Percentiles rank a stretch among this genome's conserved stretches.
These are phyloP conservation scores for Bursaphelenchus mucronatus DNA, from an alignment of 1,140 invertebrate genomes.

Conservation along the genomic window DNA sequence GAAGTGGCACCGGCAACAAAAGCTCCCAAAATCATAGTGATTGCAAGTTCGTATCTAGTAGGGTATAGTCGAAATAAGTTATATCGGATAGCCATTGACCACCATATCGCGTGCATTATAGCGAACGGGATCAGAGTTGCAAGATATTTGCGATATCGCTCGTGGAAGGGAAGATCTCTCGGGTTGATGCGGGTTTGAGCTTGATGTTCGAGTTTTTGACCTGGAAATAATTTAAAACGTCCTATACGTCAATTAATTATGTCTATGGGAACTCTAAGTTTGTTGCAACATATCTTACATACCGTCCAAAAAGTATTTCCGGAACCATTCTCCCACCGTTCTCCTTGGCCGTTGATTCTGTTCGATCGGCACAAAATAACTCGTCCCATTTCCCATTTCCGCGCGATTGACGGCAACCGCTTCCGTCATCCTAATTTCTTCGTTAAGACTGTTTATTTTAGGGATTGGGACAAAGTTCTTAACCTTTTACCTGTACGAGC, in stretches of 20 bases:
- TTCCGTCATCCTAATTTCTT: too few species aligned
- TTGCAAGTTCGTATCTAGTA: conserved; percentile 39
- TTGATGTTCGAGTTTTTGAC: conserved; percentile 34
- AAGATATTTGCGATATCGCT: conserved; percentile 38
- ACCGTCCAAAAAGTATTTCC: conserved; percentile 42
- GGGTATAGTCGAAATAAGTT: conserved; percentile 44
- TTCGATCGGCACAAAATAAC: too few species aligned
- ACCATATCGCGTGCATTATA: conserved; percentile 43
- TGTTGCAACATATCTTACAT: conserved; percentile 20
- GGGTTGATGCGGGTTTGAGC: conserved; percentile 20
- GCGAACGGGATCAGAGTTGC: conserved; percentile 38
- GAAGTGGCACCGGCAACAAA: conserved; percentile 37
- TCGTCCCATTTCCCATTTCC: too few species aligned
- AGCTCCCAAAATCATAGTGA: conserved; percentile 51
- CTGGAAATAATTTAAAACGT: conserved; percentile 13
- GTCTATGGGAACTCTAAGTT: conserved; percentile 17
- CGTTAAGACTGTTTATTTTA: too few species aligned
- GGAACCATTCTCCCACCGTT: conserved; percentile 24
- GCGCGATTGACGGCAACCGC: too few species aligned
- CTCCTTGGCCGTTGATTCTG: too few species aligned
- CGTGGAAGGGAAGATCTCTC: conserved; percentile 29
- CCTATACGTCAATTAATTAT: not conserved
- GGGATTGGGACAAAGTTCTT: too few species aligned
- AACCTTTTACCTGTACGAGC: too few species aligned
- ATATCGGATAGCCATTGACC: conserved; percentile 48